Evolutionary conservation across 2,888 invertebrate species (phyloP), one percentile per base, ranked within the genome.

Genomic region (Reticulitermes lucifugus): DNA sequence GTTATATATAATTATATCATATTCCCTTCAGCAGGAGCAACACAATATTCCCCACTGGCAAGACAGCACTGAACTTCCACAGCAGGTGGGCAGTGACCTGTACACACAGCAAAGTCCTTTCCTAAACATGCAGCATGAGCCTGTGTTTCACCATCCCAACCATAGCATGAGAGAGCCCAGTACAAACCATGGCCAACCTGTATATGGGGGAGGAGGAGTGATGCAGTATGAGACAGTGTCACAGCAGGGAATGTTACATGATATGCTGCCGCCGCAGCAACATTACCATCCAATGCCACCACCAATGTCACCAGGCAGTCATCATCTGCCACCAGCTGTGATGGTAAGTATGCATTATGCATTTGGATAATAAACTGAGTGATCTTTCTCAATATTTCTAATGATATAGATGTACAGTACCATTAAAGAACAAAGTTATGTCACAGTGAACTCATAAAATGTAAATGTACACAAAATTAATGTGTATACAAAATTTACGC

Each of bases 261-360:
- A 84, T 12, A 70, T 46, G 3, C 59, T 79, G 46, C 79, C 84
- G 70, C 46, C 65, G 12, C 79, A 79, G 21, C 46, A 77, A 51
- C 70, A 84, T 14, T 77, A 65, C 22, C 84, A 75, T 10, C 71
- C 43, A 4, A 77, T 29, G 41, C 84, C 75, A 43, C 43, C n/a
- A n/a, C 41, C 29, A 29, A 21, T 81, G 70, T 81, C 83, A 29
- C 59, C 75, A 43, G 60, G 46, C 1, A 73, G 55, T 35, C 65
- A 60, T 21, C 55, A 41, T 35, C 59, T 46, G 43, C 84, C 59
- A 73, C 83, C 83, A 35, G 29, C 70, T 7, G 25, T 82, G 65
- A 51, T 77, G 77, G 77, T 77, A 77, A 77, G 46, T 46, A 55
- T 46, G 46, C 46, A 46, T 2, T 46, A 46, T 46, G 46, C 46